These are phyloP conservation scores for Condylura cristata DNA, from an alignment of 2,113 vertebrate genomes.

Conservation along the genomic window DNA sequence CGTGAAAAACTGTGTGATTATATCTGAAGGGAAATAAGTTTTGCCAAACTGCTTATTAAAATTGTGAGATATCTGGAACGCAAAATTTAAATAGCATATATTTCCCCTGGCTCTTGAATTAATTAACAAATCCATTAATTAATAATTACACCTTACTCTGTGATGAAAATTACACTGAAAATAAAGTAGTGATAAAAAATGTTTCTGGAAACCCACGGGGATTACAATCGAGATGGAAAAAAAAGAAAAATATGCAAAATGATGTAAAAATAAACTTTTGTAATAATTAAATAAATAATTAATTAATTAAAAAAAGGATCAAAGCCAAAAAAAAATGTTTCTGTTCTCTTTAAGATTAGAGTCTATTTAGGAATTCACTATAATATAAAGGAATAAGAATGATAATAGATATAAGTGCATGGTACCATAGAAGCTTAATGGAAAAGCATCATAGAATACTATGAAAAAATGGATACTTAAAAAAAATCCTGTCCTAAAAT, in stretches of 20 bases:
- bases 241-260: too few relatives aligned
- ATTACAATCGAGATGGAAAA: too few relatives aligned
- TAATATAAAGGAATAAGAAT: background rate
- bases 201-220: too few relatives aligned
- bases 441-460: background rate
- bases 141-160: background rate
- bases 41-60: background rate
- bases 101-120: background rate
- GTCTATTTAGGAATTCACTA: background rate
- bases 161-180: background rate
- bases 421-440: background rate
- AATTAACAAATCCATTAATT: slow-evolving; percentile 17
- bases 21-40: background rate
- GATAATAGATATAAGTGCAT: background rate
- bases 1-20: background rate
- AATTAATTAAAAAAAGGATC: too few relatives aligned
- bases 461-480: background rate
- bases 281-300: too few relatives aligned
- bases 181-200: slow-evolving; percentile 20
- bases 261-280: too few relatives aligned
- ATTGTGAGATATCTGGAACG: background rate
- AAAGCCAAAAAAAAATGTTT: too few relatives aligned
- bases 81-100: background rate
- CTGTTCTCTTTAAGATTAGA: slow-evolving; percentile 2
- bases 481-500: background rate